These are phyloP conservation scores for Calephelis perditalis DNA, from an alignment of 2,888 invertebrate genomes.

Conservation along the genomic window DNA sequence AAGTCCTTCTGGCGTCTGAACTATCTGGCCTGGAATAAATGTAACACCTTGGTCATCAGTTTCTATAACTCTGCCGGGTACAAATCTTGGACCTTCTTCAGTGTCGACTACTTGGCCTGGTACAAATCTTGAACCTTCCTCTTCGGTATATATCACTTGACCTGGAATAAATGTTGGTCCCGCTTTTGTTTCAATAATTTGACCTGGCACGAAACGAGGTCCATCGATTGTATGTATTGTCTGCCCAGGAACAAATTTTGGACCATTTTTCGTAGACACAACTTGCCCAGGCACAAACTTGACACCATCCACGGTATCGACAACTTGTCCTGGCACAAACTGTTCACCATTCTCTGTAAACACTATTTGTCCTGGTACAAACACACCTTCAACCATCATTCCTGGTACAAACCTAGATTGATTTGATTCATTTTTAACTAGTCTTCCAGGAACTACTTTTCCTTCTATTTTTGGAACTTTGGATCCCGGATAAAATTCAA, in stretches of 20 bases:
- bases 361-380: constrained; percentile 83
- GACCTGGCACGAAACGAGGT: constrained; percentile 87
- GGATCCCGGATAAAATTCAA: constrained; percentile 81
- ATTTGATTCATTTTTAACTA: constrained; percentile 78
- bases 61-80: constrained; percentile 85
- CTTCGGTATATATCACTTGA: constrained; percentile 83
- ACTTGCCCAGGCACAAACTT: constrained; percentile 89
- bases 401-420: constrained; percentile 84
- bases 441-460: constrained; percentile 81
- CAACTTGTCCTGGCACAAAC: constrained; percentile 84
- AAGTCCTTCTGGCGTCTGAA: constrained; percentile 84
- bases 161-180: constrained; percentile 89
- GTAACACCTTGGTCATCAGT: constrained; percentile 83
- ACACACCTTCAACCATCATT: constrained; percentile 81
- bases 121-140: constrained; percentile 79
- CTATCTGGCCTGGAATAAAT: constrained; percentile 88
- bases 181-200: constrained; percentile 85
- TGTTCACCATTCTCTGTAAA: constrained; percentile 83
- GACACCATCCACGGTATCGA: constrained; percentile 82
- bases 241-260: constrained; percentile 84
- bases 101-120: constrained; percentile 86
- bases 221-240: constrained; percentile 84
- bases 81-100: constrained; percentile 82
- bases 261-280: constrained; percentile 81
- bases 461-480: constrained; percentile 72